Evolutionary conservation across 1,140 invertebrate species (phyloP).

Genomic region (Lucilia cuprina): DNA sequence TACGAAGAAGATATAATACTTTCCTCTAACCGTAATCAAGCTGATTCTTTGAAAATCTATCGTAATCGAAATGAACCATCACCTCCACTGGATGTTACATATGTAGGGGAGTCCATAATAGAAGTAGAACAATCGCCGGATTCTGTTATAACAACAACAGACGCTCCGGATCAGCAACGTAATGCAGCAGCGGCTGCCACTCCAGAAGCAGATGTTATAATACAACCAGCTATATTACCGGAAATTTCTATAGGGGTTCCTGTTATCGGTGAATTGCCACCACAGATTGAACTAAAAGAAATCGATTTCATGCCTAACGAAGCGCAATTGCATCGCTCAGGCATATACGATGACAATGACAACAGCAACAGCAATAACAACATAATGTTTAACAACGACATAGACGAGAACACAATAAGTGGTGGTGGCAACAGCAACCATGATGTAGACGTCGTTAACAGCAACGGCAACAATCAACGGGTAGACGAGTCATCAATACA

Average conservation of each 20-base stretch:
- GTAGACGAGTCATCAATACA: slow-evolving; percentile 54
- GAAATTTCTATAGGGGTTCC: slow-evolving; percentile 61
- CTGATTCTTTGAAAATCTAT: slow-evolving; percentile 55
- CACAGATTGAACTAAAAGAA: slow-evolving; percentile 61
- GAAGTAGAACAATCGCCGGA: slow-evolving; percentile 51
- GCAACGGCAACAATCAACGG: background rate
- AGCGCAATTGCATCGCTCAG: slow-evolving; percentile 39
- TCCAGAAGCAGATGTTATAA: slow-evolving; percentile 53
- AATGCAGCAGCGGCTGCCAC: slow-evolving; percentile 3
- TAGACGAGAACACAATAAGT: slow-evolving; percentile 23
- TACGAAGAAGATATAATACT: slow-evolving; percentile 60
- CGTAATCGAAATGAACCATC: slow-evolving; percentile 45
- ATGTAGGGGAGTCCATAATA: slow-evolving; percentile 60
- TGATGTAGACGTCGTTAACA: slow-evolving; percentile 12
- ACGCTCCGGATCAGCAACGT: slow-evolving; percentile 9
- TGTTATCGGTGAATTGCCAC: slow-evolving; percentile 60
- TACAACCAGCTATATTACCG: slow-evolving; percentile 58
- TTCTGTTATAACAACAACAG: background rate
- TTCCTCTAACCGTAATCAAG: slow-evolving; percentile 48
- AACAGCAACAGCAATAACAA: slow-evolving; percentile 8
- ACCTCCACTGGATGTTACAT: slow-evolving; percentile 57
- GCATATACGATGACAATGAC: slow-evolving; percentile 29
- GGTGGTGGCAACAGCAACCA: slow-evolving; percentile 18
- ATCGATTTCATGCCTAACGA: slow-evolving; percentile 61
- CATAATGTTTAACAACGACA: slow-evolving; percentile 27